Base-by-base conservation (phyloP, 2,797 vertebrate genomes). In the Muscicapa striata region DNA sequence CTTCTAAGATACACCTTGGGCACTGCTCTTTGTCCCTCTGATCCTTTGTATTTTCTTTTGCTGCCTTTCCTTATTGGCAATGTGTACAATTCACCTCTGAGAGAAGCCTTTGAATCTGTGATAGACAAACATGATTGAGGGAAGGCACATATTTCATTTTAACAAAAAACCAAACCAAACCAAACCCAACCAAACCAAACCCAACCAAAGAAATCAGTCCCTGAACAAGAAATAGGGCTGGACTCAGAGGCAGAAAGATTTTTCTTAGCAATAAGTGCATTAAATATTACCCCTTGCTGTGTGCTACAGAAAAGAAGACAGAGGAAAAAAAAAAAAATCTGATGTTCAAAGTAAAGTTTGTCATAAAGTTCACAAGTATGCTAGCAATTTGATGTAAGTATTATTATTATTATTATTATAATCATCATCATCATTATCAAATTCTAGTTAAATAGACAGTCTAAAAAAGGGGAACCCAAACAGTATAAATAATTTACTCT, bases 1-100 rank as follows among this genome's bases (percentile, higher is more conserved):
- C 15, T 79, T 64, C 36, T 59, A 48, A 74, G 22, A 9, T 12
- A 17, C 5, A 19, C 1, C 2, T n/a, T 32, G 46, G 0, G 3
- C 12, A 59, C 58, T 66, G 3, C 16, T 48, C 7, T 52, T 29
- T 54, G 7, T 32, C 29, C n/a, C 3, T 45, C 36, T 75, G 27
- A 52, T 66, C 12, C 36, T 58, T 27, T 84, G 18, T 18, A 34
- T 81, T 64, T 76, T 62, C 14, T 69, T 94, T 67, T 46, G 29
- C 11, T 45, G 10, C 8, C 10, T 46, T 63, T 51, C 3, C 7
- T 75, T 54, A 27, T 52, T 62, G 34, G 22, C n/a, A 89, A 16
- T 23, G 11, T 40, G 20, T 3, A 16, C 46, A 58, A 77, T n/a
- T 87, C 30, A 36, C 16, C 15, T 76, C 38, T 70, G 40, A 74